phyloP scores from a whole-genome alignment of 2,797 vertebrate genomes.

The Chaenodraco wilsoni region DNA sequence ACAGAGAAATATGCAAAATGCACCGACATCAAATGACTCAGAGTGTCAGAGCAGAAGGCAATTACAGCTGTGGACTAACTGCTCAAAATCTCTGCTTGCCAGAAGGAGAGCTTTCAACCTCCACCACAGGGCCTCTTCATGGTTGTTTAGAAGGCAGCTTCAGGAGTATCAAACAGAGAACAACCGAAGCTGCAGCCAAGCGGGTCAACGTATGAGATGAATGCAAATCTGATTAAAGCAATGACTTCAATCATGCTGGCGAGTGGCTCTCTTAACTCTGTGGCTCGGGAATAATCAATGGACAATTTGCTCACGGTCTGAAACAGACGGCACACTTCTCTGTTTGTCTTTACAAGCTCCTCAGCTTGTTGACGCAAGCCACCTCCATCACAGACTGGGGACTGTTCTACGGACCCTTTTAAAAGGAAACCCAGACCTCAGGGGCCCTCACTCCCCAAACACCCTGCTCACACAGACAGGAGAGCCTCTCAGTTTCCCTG shows the following conservation, averaged over 20 bases:
- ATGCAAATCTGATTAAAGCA: constrained; percentile 36
- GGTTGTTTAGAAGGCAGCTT: constrained; percentile 18
- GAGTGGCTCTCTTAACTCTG: constrained; percentile 36
- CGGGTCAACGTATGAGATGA: constrained; percentile 20
- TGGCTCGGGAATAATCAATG: constrained; percentile 46
- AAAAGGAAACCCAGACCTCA: constrained; percentile 63
- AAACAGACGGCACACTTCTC: constrained; percentile 71
- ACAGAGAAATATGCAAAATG: constrained; percentile 11
- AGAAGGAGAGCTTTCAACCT: constrained; percentile 30
- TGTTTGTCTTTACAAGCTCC: constrained; percentile 71
- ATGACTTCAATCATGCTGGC: constrained; percentile 39
- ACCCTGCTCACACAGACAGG: constrained; percentile 69
- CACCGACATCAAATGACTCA: not conserved
- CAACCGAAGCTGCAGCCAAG: constrained; percentile 30
- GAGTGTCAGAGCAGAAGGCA: not conserved
- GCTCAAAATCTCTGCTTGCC: constrained; percentile 14
- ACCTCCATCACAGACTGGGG: constrained; percentile 68
- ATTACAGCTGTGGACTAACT: not conserved
- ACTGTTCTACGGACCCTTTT: constrained; percentile 70
- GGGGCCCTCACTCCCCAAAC: constrained; percentile 64
- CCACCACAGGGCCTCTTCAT: constrained; percentile 2
- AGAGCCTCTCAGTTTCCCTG: constrained; percentile 71
- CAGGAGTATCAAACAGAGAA: constrained; percentile 32
- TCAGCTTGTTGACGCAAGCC: constrained; percentile 64
- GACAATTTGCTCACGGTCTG: constrained; percentile 43